A percentile compares a stretch with the other conserved stretches of the same genome.
phyloP scores from a whole-genome alignment of 1,140 invertebrate species.

The Littorina saxatilis region DNA sequence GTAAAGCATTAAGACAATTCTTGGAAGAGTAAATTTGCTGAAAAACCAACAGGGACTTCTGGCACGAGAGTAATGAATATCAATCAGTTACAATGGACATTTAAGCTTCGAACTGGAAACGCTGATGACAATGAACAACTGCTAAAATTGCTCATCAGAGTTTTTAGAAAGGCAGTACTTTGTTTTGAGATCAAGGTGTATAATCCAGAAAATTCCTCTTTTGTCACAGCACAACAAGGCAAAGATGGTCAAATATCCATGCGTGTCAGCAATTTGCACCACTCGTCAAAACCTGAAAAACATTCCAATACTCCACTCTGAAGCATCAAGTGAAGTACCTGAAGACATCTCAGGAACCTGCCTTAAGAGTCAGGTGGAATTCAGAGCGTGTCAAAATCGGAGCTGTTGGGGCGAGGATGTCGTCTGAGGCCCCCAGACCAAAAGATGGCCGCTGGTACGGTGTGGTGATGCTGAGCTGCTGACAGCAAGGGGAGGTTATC shows the following conservation, averaged over 20 bases:
- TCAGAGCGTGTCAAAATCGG: constrained; percentile 53
- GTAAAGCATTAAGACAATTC: too few species aligned
- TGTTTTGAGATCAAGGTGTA: background rate
- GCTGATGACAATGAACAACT: too few species aligned
- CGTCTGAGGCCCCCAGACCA: constrained; percentile 50
- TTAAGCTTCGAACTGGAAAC: too few species aligned
- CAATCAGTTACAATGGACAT: too few species aligned
- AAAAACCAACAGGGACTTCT: too few species aligned
- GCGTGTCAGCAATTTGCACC: background rate
- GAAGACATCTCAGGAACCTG: background rate
- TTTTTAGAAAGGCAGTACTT: too few species aligned
- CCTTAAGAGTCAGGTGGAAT: background rate
- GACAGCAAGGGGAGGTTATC: constrained; percentile 1
- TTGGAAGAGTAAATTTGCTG: too few species aligned
- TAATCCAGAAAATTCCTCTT: too few species aligned
- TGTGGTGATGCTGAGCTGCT: constrained; percentile 43
- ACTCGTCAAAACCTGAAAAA: background rate
- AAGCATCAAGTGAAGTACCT: constrained; percentile 19
- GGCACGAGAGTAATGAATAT: too few species aligned
- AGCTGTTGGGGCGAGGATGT: constrained; percentile 41
- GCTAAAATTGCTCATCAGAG: too few species aligned
- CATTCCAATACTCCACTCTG: background rate
- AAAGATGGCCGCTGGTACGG: constrained; percentile 48
- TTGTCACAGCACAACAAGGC: background rate
- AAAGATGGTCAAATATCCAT: background rate